These are phyloP conservation scores for Lacerta viridis DNA, from an alignment of 2,797 vertebrate species.

Conservation along the genomic window DNA sequence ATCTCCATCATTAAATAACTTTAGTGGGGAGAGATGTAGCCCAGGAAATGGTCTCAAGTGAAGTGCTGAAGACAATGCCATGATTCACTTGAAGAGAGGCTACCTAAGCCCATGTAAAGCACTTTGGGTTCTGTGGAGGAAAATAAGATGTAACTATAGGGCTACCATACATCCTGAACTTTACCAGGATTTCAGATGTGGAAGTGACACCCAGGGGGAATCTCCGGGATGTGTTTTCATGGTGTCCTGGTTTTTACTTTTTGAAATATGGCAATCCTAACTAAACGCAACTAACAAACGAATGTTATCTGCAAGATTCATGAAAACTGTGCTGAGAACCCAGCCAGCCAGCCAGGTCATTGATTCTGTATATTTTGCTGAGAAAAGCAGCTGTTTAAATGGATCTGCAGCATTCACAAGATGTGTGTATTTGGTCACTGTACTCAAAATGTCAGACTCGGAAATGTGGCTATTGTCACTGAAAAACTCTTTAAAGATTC, in stretches of 20 bases:
- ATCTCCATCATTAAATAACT: too few species aligned
- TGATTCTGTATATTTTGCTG: neutral
- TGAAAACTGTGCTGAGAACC: neutral
- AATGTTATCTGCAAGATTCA: constrained; percentile 2
- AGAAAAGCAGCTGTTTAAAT: constrained; percentile 1
- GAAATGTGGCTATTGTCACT: too few species aligned
- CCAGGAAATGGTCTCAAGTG: neutral
- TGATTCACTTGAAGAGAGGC: neutral
- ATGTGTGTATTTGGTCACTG: constrained; percentile 2
- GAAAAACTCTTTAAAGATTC: neutral
- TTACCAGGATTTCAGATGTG: too few species aligned
- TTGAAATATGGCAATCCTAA: too few species aligned
- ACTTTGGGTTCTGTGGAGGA: neutral
- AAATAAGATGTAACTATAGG: constrained; percentile 7
- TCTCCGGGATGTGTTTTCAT: too few species aligned
- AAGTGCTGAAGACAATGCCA: neutral
- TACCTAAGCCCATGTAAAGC: neutral
- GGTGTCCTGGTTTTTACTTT: too few species aligned
- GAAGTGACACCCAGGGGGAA: too few species aligned
- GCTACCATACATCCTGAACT: too few species aligned
- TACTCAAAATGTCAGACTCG: neutral
- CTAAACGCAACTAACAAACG: neutral
- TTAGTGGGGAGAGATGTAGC: too few species aligned
- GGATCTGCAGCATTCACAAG: neutral
- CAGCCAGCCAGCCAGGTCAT: neutral